Base-by-base conservation (phyloP, 2,113 vertebrate genomes). In the Microtus montanus region DNA sequence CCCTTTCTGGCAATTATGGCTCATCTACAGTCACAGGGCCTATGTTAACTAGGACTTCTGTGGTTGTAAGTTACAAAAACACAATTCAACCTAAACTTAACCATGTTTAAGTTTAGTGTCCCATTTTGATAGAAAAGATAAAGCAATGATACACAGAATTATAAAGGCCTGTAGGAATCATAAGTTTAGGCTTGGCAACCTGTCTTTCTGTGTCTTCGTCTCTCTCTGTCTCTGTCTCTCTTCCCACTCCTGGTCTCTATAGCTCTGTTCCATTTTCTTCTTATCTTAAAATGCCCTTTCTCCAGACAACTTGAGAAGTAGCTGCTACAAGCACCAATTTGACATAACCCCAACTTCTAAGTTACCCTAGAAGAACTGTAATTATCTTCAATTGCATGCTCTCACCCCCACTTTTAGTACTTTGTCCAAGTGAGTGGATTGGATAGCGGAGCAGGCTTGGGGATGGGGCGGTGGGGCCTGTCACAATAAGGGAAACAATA, bases 61-160 rank as follows among this genome's bases (percentile, higher is more conserved):
- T 93, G 22, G 38, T 41, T 92, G 22, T 71, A 54, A 82, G 13
- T 95, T 70, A 92, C 44, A 92, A 87, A 94, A 77, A 80, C 41
- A 93, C 84, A 91, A 63, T 75, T 79, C 77, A 87, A 63, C 47
- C 54, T 73, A 19, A 87, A 38, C 38, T 61, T 22, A 54, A 84
- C 84, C 41, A 95, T 90, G 13, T 75, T 93, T 47, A 87, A 89
- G 41, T 87, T 47, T 78, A 91, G 79, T 89, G 61, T 17, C 47
- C 52, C 33, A 47, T 15, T 68, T 20, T 47, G 41, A 77, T 54
- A 71, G 41, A 95, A 96, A 80, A 87, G 71, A 85, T 8, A 89
- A 13, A 12, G 26, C 26, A 26, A 28, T 52, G 9, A 83, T 79
- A 95, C 75, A 78, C 30, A 85, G 52, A 92, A 61, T 41, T 38